phyloP scores from a whole-genome alignment of 2,888 invertebrate genomes.

The Vannuccia rotundouncinata region DNA sequence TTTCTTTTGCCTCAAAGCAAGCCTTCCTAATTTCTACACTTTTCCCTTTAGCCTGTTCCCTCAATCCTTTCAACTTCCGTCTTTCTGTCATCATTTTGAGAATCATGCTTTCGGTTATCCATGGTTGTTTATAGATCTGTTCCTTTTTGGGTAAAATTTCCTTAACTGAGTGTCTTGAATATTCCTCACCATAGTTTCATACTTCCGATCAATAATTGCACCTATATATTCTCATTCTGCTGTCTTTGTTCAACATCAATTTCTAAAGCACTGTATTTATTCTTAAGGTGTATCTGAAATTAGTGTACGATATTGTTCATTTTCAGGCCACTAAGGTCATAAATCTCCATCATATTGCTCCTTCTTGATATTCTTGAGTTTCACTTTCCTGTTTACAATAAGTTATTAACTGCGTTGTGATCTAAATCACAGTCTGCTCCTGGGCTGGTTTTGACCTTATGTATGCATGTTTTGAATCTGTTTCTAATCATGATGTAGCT shows the following conservation, averaged over 20 bases:
- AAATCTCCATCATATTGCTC: conserved; percentile 15
- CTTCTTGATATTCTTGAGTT: conserved; percentile 18
- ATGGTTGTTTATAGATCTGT: conserved; percentile 23
- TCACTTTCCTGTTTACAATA: conserved; percentile 14
- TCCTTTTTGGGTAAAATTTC: conserved; percentile 23
- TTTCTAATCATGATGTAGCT: conserved; percentile 21
- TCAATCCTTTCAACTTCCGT: conserved; percentile 24
- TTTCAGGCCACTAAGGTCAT: conserved; percentile 14
- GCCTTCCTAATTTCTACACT: conserved; percentile 16
- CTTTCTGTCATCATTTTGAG: conserved; percentile 19
- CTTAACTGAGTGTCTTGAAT: conserved; percentile 20
- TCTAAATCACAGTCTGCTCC: conserved; percentile 17
- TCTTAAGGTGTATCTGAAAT: conserved; percentile 4
- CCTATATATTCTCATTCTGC: conserved; percentile 9
- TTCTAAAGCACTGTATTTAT: conserved; percentile 20
- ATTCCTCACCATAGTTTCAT: conserved; percentile 15
- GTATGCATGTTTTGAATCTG: conserved; percentile 20
- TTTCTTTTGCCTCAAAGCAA: conserved; percentile 17
- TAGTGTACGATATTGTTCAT: background rate
- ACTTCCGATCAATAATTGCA: conserved; percentile 21
- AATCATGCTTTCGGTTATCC: conserved; percentile 23
- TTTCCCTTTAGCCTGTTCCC: conserved; percentile 2
- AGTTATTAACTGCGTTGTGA: conserved; percentile 15
- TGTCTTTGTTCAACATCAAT: conserved; percentile 14
- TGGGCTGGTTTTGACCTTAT: conserved; percentile 26